A percentile compares a stretch with the other conserved stretches of the same genome.
These are phyloP conservation scores for Seison nebaliae DNA, from an alignment of 1,140 invertebrate genomes.

Conservation along the genomic window DNA sequence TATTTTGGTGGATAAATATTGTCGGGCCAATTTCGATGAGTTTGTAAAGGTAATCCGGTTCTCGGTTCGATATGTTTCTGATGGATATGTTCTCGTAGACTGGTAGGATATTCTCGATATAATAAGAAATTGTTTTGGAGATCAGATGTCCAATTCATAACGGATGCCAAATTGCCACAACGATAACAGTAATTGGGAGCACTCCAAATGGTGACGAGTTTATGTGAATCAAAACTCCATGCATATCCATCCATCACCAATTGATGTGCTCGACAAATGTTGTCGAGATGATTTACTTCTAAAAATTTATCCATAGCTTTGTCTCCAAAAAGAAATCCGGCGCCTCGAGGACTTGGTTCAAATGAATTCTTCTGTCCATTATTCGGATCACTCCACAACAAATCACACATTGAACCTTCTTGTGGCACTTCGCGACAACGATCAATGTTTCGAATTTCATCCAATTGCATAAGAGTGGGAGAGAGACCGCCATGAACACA, in stretches of 20 bases:
- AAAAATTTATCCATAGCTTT: constrained; percentile 90
- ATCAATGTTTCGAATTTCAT: constrained; percentile 3
- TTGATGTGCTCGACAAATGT: constrained; percentile 96
- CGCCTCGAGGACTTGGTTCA: constrained; percentile 86
- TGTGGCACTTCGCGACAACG: constrained; percentile 48
- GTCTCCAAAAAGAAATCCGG: constrained; percentile 81
- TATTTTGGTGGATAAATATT: no score
- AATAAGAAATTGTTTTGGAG: not conserved
- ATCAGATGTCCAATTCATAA: constrained; percentile 22
- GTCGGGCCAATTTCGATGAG: no score
- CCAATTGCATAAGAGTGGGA: not conserved
- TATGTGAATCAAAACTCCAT: constrained; percentile 96
- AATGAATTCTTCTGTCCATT: constrained; percentile 20
- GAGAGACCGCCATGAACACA: constrained; percentile 39
- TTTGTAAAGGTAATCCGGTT: no score
- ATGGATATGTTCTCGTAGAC: not conserved
- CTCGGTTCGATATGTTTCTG: no score
- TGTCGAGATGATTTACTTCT: constrained; percentile 75
- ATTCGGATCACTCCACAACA: constrained; percentile 74
- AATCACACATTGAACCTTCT: constrained; percentile 96
- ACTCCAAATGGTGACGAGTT: constrained; percentile 95
- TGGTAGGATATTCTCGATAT: not conserved
- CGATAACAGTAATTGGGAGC: constrained; percentile 98
- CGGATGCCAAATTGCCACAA: constrained; percentile 93
- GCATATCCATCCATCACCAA: constrained; percentile 99